Evolutionary conservation across 2,113 vertebrate genomes (phyloP), one percentile per base, ranked within the genome.

Genomic region (Cardinalis cardinalis): DNA sequence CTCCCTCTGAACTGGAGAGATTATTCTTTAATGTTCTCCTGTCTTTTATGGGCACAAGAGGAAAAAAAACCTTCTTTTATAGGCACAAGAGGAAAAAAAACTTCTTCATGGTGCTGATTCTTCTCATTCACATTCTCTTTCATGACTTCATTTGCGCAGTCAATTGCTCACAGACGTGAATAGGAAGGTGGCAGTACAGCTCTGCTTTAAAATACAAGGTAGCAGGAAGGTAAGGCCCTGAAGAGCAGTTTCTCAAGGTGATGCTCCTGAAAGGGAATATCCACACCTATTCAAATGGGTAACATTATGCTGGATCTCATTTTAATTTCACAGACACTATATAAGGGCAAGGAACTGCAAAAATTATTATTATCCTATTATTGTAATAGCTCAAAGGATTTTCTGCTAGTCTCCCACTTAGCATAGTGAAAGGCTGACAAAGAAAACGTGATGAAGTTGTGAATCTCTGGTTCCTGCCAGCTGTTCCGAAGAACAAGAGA

Each of bases 361-460:
- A 94, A 87, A 87, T 84, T 69, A 78, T 89, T 92, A 89, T 96
- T 89, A 93, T 84, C 75, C 82, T 66, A 87, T 91, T 93, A 94
- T 23, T 93, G 69, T 72, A 95, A 95, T 81, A 93, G 85, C 83
- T 94, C 49, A 69, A 64, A 94, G 89, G 72, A 93, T 89, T 95
- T 93, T 93, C 91, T 92, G 64, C 68, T 81, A 72, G 79, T 75
- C 49, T 93, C 61, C 58, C 79, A 56, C 95, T 93, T 80, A 95
- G 68, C 59, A 66, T 5, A 76, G 75, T 66, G 70, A 85, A 95
- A 84, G 51, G 20, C 75, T 85, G 93, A 88, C 69, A 92, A 94
- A 92, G 84, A 65, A 94, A 88, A 89, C 36, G 49, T 88, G 72
- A 89, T 95, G 78, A 95, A 90, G 86, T 80, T 94, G 59, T 84